Evolutionary conservation across 1,140 invertebrate genomes (phyloP), one percentile per base, ranked within the genome.

Genomic region (Colletes latitarsis): DNA sequence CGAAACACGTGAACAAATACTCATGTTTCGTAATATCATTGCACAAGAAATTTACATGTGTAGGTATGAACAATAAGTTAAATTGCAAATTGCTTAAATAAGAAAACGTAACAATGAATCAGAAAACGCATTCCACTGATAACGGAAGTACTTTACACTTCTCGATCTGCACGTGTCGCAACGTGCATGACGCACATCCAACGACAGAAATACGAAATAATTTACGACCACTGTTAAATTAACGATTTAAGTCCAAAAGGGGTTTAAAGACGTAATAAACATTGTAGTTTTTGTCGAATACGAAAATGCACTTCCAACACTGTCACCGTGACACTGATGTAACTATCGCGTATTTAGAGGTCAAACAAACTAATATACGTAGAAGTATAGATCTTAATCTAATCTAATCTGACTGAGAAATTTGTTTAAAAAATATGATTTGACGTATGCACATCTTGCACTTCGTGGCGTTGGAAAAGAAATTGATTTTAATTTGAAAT

Each of bases 21-120:
- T 21, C 14, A 15, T 14, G 19, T 78, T 78, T 78, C 76, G 46
- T 43, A 78, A 78, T 78, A 55, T 68, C 39, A 17, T 76, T 68
- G 8, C 58, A 55, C n/a, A 43, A n/a, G 19, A 46, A 78, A 72
- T 19, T 39, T 63, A 46, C 19, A 52, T 39, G 58, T 19, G 10
- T 49, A 10, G n/a, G 55, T 67, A 49, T 10, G 10, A 49, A 49
- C 0, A 49, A 49, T 0, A 49, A 1, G 10, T 19, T 17, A n/a
- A n/a, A n/a, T n/a, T n/a, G n/a, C n/a, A 49, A 19, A 63, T 41
- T 62, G 21, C 9, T 72, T n/a, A n/a, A 75, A 41, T 39, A 17
- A n/a, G 6, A 21, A 71, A n/a, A 6, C 6, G 3, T 19, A 53
- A 71, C 5, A 0, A 43, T 53, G 43, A 14, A 39, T 43, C 15